Conservation (phyloP, 2,888 invertebrate species). For the Cordilura impudica region DNA sequence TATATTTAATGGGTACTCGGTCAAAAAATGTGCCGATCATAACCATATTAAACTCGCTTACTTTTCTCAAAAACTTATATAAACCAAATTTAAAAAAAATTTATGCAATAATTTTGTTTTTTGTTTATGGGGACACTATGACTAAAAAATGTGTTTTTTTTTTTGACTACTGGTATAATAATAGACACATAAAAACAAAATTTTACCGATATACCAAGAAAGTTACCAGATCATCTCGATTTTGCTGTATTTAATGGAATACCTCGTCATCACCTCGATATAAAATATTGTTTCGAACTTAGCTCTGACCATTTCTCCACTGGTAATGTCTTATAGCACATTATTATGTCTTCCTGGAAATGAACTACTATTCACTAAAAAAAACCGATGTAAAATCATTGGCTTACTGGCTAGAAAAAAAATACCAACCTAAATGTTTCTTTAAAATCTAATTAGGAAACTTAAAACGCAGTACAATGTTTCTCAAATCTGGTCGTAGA, state of each 20-base stretch:
- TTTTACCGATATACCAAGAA: too few relatives aligned
- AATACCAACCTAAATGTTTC: not conserved
- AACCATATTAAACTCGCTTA: too few relatives aligned
- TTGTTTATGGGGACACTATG: too few relatives aligned
- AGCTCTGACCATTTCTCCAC: slow-evolving; percentile 6
- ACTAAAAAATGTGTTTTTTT: too few relatives aligned
- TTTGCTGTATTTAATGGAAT: not conserved
- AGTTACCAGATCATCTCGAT: too few relatives aligned
- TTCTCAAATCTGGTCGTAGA: not conserved
- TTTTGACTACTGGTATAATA: too few relatives aligned
- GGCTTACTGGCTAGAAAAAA: not conserved
- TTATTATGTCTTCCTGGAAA: not conserved
- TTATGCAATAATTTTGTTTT: too few relatives aligned
- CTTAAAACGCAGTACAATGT: not conserved
- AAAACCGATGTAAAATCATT: not conserved
- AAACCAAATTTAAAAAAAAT: too few relatives aligned
- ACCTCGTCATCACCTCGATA: not conserved
- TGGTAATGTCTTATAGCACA: not conserved
- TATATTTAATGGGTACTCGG: too few relatives aligned
- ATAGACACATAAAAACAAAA: too few relatives aligned
- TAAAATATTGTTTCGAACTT: not conserved
- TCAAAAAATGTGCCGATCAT: too few relatives aligned
- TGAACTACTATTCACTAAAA: not conserved
- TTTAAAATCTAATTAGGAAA: not conserved
- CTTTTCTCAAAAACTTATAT: too few relatives aligned